Evolutionary conservation across 2,113 vertebrate genomes (phyloP), one percentile per base, ranked within the genome.

Genomic region (Lethenteron camtschaticum): DNA sequence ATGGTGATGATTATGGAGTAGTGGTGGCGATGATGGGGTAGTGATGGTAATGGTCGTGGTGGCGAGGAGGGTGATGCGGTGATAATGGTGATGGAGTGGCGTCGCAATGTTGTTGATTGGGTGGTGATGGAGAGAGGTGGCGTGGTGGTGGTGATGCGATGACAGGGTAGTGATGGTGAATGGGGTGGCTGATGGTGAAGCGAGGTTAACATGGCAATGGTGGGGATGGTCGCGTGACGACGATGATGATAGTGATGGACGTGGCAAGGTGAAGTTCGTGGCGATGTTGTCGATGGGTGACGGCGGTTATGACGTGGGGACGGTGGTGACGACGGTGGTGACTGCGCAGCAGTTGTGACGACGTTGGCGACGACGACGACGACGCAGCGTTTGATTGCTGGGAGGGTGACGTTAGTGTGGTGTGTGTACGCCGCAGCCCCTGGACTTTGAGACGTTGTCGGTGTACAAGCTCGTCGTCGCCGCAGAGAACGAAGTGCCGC

Each of bases 401-500:
- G 70, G 7, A 7, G 57, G 55, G 16, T 9, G 24, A 18, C 12
- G 41, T 68, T 41, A 8, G 58, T 24, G 10, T 20, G 41, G 24
- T 56, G 11, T 68, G 11, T 12, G 57, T 69, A 11, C 13, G 16
- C 59, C 69, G 14, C 71, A 96, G 90, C 80, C 81, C 56, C 79
- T 95, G 71, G 89, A 95, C 77, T 96, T 81, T 24, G 90, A 96
- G 78, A 68, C 2, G 16, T 75, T 9, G 63, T 72, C 3, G 1
- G 72, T 13, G 13, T 84, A 86, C 68, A 73, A 71, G 9, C 81
- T 96, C 1, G 1, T 80, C 3, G 76, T 95, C 57, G 60, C 74
- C 0, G 89, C 82, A 69, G 75, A 74, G 69, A 96, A 95, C 0
- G 73, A 78, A 1, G 56, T 68, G 2, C 74, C 80, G 1, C 85